These are phyloP conservation scores for Drosophila yakuba DNA, from an alignment of 1,140 invertebrate species.

Conservation along the genomic window DNA sequence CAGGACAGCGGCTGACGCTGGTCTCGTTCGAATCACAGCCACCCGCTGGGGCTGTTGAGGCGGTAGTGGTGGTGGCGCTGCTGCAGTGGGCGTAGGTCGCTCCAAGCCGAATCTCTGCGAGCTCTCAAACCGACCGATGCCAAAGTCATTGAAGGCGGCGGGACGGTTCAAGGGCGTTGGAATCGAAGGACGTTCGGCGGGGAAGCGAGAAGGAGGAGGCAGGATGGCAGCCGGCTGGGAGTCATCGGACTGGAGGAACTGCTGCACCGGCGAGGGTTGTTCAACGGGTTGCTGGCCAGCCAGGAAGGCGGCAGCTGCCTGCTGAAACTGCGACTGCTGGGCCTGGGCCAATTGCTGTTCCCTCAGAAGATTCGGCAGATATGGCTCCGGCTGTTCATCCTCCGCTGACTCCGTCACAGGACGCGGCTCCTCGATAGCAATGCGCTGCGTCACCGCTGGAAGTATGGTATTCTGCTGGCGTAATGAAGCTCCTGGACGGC, in stretches of 20 bases:
- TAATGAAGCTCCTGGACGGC: constrained; percentile 82
- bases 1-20: constrained; percentile 34
- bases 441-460: constrained; percentile 84
- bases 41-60: constrained; percentile 53
- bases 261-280: constrained; percentile 77
- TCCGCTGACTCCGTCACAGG: constrained; percentile 87
- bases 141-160: constrained; percentile 73
- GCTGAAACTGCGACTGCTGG: constrained; percentile 85
- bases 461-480: constrained; percentile 85
- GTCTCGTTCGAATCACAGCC: constrained; percentile 58
- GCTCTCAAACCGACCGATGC: constrained; percentile 72
- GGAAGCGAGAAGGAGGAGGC: constrained; percentile 83
- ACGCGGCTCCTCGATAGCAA: constrained; percentile 85
- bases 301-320: constrained; percentile 72
- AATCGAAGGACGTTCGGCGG: constrained; percentile 70
- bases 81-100: constrained; percentile 54
- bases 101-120: constrained; percentile 68
- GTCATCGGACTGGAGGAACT: constrained; percentile 79
- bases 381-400: constrained; percentile 84
- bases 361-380: constrained; percentile 67
- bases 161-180: constrained; percentile 49
- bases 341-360: constrained; percentile 82
- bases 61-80: constrained; percentile 38
- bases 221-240: constrained; percentile 84
- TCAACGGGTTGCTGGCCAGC: constrained; percentile 82